Evolutionary conservation across 1,140 invertebrate species (phyloP).

Genomic region (Andrena cerasifolii): DNA sequence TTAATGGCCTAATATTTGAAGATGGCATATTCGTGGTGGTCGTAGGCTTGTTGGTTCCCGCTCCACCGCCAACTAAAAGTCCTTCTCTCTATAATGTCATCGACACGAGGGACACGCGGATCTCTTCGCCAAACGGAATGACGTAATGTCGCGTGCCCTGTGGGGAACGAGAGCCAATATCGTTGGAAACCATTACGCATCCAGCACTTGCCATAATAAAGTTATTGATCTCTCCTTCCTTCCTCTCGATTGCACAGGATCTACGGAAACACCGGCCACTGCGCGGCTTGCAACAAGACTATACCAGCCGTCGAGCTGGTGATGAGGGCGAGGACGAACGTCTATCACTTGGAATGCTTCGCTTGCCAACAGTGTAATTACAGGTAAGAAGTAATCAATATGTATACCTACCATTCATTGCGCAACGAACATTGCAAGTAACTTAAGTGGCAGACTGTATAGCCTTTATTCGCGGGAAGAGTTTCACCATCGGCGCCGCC

Average conservation of each 20-base stretch:
- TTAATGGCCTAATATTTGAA: conserved; percentile 80
- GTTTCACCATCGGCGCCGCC: not conserved
- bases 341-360: conserved; percentile 98
- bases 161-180: not conserved
- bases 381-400: conserved; percentile 85
- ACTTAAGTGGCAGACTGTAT: too few species aligned
- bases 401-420: too few species aligned
- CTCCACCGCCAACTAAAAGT: conserved; percentile 13
- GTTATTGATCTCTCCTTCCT: not conserved
- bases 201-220: not conserved
- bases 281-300: conserved; percentile 95
- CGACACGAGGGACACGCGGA: conserved; percentile 2
- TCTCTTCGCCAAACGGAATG: not conserved
- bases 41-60: conserved; percentile 71
- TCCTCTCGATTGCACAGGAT: conserved; percentile 84
- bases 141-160: not conserved
- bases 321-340: conserved; percentile 96
- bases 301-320: conserved; percentile 99
- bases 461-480: not conserved
- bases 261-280: conserved; percentile 96
- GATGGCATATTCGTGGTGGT: conserved; percentile 75
- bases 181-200: not conserved
- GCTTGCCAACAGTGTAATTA: conserved; percentile 98
- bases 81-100: conserved; percentile 25
- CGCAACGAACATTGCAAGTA: too few species aligned